Base-by-base conservation (phyloP, 2,113 vertebrate genomes). In the Heloderma charlesbogerti region DNA sequence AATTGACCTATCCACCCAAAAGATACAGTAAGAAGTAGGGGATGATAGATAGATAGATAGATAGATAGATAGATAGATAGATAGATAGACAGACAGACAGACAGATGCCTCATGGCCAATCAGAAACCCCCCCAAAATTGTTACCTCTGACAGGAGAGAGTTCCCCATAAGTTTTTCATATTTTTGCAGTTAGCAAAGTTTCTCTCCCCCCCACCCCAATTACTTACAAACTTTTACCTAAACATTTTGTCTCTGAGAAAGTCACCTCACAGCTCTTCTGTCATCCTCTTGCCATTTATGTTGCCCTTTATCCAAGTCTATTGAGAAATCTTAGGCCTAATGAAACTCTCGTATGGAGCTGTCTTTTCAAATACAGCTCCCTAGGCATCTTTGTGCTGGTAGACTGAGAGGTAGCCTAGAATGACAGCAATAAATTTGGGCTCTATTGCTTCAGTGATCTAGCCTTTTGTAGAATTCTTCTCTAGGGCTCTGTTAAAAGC, bases 401-500 rank as follows among this genome's bases (percentile, higher is more conserved):
- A 84, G 92, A 0, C 74, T 54, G 90, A 92, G 77, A 51, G 72
- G 72, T 75, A 92, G 80, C 27, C 89, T 94, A 79, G 12, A 81
- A 86, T 91, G 92, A 90, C 87, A 89, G 87, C 84, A 93, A 89
- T 92, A 95, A 92, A 94, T 95, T 92, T 95, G 92, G 0, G 1
- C 81, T 90, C 5, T 78, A 12, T 87, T 89, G 93, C 95, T 93
- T 89, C 87, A 63, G 87, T 88, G 92, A 90, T 88, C 92, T 86
- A 82, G 85, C 91, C 92, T 95, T 94, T 77, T 96, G 93, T 89
- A 89, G 91, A 95, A 94, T 60, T 86, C 93, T 94, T 93, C 95
- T 96, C 94, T 20, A 86, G 94, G 92, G 94, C 88, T 95, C 94
- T 89, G 94, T 94, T 93, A 91, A 95, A 94, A 94, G 89, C 89